phyloP scores from a whole-genome alignment of 2,888 invertebrate genomes.

The Hylaea fasciaria region DNA sequence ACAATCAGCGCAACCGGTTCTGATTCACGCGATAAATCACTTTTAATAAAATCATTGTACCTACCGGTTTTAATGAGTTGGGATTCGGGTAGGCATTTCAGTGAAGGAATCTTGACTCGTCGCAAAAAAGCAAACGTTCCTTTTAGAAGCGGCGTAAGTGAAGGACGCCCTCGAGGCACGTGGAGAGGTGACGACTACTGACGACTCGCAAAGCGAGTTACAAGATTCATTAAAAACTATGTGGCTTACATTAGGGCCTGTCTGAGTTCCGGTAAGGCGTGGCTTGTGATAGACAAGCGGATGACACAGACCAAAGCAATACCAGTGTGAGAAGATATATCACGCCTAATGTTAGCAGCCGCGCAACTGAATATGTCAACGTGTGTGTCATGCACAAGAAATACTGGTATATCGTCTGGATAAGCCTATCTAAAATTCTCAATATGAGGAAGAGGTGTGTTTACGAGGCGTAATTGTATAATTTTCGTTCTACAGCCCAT shows the following conservation, averaged over 20 bases:
- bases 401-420: constrained; percentile 9
- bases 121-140: no score
- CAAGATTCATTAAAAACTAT: no score
- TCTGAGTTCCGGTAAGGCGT: no score
- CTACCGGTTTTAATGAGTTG: constrained; percentile 11
- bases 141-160: no score
- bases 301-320: constrained; percentile 1
- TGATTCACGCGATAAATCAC: constrained; percentile 34
- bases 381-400: constrained; percentile 4
- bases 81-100: no score
- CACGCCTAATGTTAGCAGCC: constrained; percentile 21
- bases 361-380: constrained; percentile 11
- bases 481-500: constrained; percentile 35
- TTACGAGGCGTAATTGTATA: constrained; percentile 39
- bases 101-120: no score
- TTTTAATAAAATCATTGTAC: constrained; percentile 1
- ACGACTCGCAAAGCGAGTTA: no score
- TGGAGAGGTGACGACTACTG: no score
- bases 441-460: constrained; percentile 17
- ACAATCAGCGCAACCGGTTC: constrained; percentile 27
- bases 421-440: constrained; percentile 20
- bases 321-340: constrained; percentile 8
- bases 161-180: no score
- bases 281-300: no score
- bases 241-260: no score